Conservation (phyloP, 2,113 vertebrate genomes). For the Phylloscopus trochiloides region DNA sequence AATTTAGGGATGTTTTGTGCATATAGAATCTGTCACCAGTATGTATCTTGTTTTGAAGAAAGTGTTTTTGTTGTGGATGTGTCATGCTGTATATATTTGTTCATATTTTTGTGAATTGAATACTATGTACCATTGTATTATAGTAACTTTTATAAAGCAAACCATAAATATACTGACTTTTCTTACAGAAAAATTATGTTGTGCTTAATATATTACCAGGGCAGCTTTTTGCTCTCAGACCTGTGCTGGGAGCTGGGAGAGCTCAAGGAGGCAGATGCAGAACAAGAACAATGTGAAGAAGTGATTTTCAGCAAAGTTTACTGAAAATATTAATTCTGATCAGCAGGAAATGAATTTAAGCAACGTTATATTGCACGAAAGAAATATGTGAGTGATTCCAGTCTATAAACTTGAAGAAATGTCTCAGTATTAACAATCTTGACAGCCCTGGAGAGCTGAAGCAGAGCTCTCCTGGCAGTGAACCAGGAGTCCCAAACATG, state of each 20-base stretch:
- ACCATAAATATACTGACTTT: slow-evolving; percentile 92
- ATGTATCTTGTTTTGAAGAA: slow-evolving; percentile 82
- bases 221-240: neutral
- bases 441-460: neutral
- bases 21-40: slow-evolving; percentile 76
- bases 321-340: neutral
- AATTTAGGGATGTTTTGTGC: slow-evolving; percentile 77
- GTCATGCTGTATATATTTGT: slow-evolving; percentile 89
- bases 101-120: slow-evolving; percentile 92
- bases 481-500: neutral
- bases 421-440: neutral
- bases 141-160: slow-evolving; percentile 94
- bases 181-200: slow-evolving; percentile 79
- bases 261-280: neutral
- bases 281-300: neutral
- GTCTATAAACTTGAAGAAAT: neutral
- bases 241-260: neutral
- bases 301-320: neutral
- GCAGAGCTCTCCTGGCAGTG: neutral
- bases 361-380: neutral
- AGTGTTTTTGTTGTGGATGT: slow-evolving; percentile 85
- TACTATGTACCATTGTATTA: slow-evolving; percentile 92
- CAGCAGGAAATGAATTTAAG: neutral
- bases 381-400: neutral
- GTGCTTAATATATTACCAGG: slow-evolving; percentile 42